These are phyloP conservation scores for Macrobrachium nipponense DNA, from an alignment of 1,140 invertebrate species.

Conservation along the genomic window DNA sequence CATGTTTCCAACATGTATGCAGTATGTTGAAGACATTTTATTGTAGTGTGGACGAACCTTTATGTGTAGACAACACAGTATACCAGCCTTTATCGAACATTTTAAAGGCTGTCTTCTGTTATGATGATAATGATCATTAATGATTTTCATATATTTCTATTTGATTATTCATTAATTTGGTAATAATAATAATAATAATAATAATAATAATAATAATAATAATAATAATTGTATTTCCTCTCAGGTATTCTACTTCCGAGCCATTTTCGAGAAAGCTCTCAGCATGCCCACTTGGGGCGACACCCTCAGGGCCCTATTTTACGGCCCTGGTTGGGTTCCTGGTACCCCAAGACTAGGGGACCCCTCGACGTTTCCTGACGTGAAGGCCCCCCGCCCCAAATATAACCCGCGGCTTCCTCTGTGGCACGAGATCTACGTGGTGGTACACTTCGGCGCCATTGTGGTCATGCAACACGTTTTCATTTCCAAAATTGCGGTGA, in stretches of 20 bases:
- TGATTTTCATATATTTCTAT: too few relatives aligned
- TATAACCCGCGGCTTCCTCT: conserved; percentile 77
- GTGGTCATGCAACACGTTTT: conserved; percentile 65
- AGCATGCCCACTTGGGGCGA: conserved; percentile 44
- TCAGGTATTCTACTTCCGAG: conserved; percentile 40
- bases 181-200: too few relatives aligned
- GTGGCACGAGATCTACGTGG: conserved; percentile 79
- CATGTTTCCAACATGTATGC: too few relatives aligned
- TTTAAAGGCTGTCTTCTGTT: too few relatives aligned
- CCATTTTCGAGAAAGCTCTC: conserved; percentile 28
- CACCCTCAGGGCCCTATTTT: conserved; percentile 43
- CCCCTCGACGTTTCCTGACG: conserved; percentile 67
- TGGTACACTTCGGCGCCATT: conserved; percentile 77
- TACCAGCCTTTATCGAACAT: too few relatives aligned
- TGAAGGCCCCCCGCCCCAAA: conserved; percentile 68
- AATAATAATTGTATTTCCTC: neutral
- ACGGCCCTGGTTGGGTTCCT: conserved; percentile 54
- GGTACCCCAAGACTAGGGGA: conserved; percentile 47
- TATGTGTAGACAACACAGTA: too few relatives aligned
- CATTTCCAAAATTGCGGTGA: conserved; percentile 25
- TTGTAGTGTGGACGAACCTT: too few relatives aligned
- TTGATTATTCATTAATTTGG: too few relatives aligned
- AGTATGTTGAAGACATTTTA: too few relatives aligned
- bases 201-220: neutral
- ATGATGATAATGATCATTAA: too few relatives aligned